A percentile compares a stretch with the other conserved stretches of the same genome.
Evolutionary conservation across 2,113 vertebrate genomes (phyloP).

Genomic region (Macrotis lagotis): DNA sequence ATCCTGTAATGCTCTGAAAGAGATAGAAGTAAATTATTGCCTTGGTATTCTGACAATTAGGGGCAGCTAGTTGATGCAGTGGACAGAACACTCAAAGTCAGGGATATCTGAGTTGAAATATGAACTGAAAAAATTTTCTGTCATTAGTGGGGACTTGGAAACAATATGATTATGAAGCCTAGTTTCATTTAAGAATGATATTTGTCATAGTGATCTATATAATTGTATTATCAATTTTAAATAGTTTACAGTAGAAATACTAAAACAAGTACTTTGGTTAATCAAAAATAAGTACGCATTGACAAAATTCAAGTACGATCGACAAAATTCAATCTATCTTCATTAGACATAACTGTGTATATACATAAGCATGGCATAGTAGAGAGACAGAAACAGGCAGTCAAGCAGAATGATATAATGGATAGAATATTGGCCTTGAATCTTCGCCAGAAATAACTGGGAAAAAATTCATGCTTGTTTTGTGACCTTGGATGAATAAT

Average conservation of each 20-base stretch:
- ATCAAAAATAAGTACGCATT: neutral
- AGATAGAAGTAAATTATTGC: neutral
- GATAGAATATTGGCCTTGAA: neutral
- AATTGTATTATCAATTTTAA: no score
- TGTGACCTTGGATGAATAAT: neutral
- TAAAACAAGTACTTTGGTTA: constrained; percentile 1
- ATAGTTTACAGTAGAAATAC: neutral
- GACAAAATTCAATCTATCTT: neutral
- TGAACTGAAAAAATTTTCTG: no score
- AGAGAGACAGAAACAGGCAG: neutral
- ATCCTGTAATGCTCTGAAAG: neutral
- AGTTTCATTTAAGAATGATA: no score
- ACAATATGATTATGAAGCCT: no score
- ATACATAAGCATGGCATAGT: neutral
- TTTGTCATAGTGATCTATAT: no score
- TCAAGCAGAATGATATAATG: neutral
- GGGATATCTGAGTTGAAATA: no score
- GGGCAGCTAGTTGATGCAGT: no score
- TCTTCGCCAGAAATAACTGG: neutral
- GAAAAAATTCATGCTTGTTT: neutral
- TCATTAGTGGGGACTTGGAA: no score
- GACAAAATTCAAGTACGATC: no score
- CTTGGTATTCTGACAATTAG: no score
- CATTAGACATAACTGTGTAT: fast-evolving
- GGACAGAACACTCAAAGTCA: no score